Conservation (phyloP, 2,797 vertebrate species). For the Nyctalus aviator region DNA sequence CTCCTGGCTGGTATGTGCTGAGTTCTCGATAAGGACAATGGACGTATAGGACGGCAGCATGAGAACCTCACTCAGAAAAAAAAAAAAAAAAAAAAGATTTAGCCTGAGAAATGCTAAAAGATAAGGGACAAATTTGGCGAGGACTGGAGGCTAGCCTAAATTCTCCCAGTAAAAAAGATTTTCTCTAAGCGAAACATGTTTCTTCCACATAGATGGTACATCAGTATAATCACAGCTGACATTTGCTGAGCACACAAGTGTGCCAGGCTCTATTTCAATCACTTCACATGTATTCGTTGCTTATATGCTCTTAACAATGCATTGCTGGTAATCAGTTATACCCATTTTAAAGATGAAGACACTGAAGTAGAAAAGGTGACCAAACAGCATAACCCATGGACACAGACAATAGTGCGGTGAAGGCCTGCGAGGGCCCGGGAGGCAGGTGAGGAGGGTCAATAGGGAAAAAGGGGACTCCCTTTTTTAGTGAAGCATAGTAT, state of each 20-base stretch:
- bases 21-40: not conserved
- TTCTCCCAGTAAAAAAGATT: not conserved
- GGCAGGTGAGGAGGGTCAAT: no score
- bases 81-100: no score
- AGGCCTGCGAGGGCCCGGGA: no score
- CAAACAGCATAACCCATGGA: no score
- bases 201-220: not conserved
- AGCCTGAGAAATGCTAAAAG: not conserved
- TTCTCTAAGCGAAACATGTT: not conserved
- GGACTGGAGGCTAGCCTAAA: not conserved
- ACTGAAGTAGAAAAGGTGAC: not conserved
- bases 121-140: not conserved
- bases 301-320: not conserved
- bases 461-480: no score
- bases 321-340: not conserved
- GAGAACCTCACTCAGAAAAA: not conserved
- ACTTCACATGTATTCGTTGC: not conserved
- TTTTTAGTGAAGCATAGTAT: no score
- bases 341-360: conserved; percentile 18
- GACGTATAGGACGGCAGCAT: not conserved
- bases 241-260: not conserved
- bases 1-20: no score
- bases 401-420: no score
- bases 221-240: not conserved
- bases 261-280: not conserved